phyloP scores from a whole-genome alignment of 2,797 vertebrate genomes.

The Sebastes cheni region DNA sequence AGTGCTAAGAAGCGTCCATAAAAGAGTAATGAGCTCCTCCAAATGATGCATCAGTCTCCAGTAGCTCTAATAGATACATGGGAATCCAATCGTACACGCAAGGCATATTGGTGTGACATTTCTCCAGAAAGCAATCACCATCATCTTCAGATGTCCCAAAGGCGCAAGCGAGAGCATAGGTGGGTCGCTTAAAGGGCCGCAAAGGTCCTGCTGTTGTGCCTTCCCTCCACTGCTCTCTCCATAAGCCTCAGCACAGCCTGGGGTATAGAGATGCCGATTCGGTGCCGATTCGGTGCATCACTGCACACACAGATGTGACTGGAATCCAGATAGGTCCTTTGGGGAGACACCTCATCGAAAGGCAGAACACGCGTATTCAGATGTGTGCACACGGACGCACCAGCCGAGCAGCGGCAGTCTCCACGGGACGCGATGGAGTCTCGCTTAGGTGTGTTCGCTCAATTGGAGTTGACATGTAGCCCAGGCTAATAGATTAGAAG shows the following conservation, averaged over 20 bases:
- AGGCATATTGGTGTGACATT: slow-evolving; percentile 65
- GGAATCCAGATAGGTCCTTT: slow-evolving; percentile 28
- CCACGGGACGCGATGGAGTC: not conserved
- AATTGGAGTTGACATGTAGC: slow-evolving; percentile 41
- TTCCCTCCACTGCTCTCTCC: slow-evolving; percentile 14
- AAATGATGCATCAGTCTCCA: slow-evolving; percentile 58
- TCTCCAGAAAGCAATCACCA: slow-evolving; percentile 46
- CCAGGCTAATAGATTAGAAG: slow-evolving; percentile 44
- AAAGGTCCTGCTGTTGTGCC: slow-evolving; percentile 14
- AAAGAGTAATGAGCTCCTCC: slow-evolving; percentile 68
- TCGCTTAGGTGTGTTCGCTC: slow-evolving; percentile 41
- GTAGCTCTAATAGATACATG: slow-evolving; percentile 31
- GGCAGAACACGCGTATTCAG: slow-evolving; percentile 24
- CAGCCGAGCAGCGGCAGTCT: not conserved
- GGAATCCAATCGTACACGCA: slow-evolving; percentile 38
- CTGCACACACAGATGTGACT: slow-evolving; percentile 46
- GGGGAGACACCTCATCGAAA: slow-evolving; percentile 35
- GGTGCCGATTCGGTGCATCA: slow-evolving; percentile 2
- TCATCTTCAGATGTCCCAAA: slow-evolving; percentile 30
- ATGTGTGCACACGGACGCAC: slow-evolving; percentile 2
- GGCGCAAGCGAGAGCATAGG: not conserved
- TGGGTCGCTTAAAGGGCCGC: not conserved
- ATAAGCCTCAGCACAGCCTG: not conserved
- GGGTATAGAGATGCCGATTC: slow-evolving; percentile 9
- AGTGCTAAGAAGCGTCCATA: slow-evolving; percentile 37